Evolutionary conservation across 2,888 invertebrate species (phyloP).

Genomic region (Eupithecia exiguata): DNA sequence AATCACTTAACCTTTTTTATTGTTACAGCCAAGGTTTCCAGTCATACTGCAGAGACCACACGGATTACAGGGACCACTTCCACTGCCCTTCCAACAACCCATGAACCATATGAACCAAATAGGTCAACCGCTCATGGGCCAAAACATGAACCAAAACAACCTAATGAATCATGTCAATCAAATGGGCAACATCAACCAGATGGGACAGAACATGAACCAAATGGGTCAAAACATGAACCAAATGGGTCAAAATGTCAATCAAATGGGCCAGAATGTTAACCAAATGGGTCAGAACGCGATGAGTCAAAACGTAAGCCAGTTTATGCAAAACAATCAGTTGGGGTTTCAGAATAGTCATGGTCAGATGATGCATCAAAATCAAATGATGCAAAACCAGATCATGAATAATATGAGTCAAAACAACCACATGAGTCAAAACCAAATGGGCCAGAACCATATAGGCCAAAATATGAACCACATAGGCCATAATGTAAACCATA

Average conservation of each 20-base stretch:
- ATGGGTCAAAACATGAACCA: constrained; percentile 55
- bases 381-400: constrained; percentile 47
- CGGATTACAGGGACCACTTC: constrained; percentile 73
- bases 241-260: constrained; percentile 49
- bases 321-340: constrained; percentile 49
- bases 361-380: constrained; percentile 60
- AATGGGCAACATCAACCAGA: constrained; percentile 50
- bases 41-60: constrained; percentile 78
- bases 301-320: constrained; percentile 53
- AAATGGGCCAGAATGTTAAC: constrained; percentile 49
- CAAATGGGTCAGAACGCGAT: constrained; percentile 53
- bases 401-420: constrained; percentile 53
- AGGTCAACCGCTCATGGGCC: constrained; percentile 56
- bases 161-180: constrained; percentile 52
- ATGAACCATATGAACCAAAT: constrained; percentile 63
- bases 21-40: constrained; percentile 74
- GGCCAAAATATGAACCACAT: constrained; percentile 44
- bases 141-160: constrained; percentile 49
- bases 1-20: neutral
- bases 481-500: constrained; percentile 47
- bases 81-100: constrained; percentile 70
- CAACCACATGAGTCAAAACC: constrained; percentile 45
- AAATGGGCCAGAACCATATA: constrained; percentile 35
- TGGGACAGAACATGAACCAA: constrained; percentile 50
- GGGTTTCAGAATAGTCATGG: constrained; percentile 54